Conservation (phyloP, 2,888 invertebrate genomes). For the Scrobipalpa costella region DNA sequence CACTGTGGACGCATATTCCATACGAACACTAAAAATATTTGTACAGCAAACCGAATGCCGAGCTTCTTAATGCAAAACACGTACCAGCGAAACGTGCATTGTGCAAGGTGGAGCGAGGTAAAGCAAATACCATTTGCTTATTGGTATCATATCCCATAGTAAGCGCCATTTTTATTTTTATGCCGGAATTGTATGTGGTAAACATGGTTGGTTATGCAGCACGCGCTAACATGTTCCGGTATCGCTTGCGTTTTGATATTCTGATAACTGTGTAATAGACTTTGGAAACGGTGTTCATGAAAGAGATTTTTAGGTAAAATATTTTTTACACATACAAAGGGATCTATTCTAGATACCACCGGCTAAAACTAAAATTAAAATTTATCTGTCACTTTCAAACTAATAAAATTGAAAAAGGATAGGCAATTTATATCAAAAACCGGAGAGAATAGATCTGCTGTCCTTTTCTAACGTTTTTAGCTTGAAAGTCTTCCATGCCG, state of each 20-base stretch:
- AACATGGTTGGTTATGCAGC: neutral
- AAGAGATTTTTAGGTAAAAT: too few species aligned
- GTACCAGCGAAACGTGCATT: conserved; percentile 25
- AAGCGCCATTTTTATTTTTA: conserved; percentile 6
- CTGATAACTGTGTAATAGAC: too few species aligned
- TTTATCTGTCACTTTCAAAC: too few species aligned
- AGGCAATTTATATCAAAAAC: too few species aligned
- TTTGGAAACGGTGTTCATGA: too few species aligned
- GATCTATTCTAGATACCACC: too few species aligned
- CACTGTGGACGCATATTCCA: conserved; percentile 27
- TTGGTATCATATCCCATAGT: conserved; percentile 22
- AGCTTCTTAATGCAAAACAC: conserved; percentile 32
- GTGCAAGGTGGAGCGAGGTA: conserved; percentile 19
- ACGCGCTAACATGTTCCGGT: neutral
- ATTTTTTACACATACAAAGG: too few species aligned
- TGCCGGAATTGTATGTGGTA: neutral
- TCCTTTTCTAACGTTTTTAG: too few species aligned
- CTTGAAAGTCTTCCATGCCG: too few species aligned
- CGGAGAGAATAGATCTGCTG: too few species aligned
- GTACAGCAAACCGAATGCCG: conserved; percentile 32
- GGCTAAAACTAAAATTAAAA: too few species aligned
- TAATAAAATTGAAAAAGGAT: too few species aligned
- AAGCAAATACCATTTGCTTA: conserved; percentile 29
- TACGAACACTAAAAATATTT: conserved; percentile 31
- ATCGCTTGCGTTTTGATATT: neutral